Evolutionary conservation across 2,888 invertebrate species (phyloP).

Genomic region (Pediacus dermestoides): DNA sequence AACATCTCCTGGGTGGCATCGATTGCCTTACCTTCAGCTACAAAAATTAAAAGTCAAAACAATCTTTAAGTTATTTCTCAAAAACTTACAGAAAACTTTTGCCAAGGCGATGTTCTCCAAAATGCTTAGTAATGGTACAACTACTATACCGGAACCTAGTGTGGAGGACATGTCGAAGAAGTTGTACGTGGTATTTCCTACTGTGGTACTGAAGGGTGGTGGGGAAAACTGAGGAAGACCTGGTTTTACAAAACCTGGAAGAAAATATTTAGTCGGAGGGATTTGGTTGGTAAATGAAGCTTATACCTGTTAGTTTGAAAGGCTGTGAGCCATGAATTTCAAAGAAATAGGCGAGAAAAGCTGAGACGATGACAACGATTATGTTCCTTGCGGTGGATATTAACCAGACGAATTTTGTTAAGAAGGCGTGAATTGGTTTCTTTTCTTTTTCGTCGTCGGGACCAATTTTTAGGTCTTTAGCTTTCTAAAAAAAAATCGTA

Average conservation of each 20-base stretch:
- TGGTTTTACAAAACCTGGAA: slow-evolving; percentile 64
- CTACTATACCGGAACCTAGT: slow-evolving; percentile 62
- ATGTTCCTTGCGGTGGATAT: slow-evolving; percentile 74
- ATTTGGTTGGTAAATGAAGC: slow-evolving; percentile 2
- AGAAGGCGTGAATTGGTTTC: slow-evolving; percentile 47
- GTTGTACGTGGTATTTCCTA: slow-evolving; percentile 54
- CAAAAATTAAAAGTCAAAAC: slow-evolving; percentile 23
- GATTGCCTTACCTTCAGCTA: slow-evolving; percentile 58
- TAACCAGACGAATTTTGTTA: slow-evolving; percentile 64
- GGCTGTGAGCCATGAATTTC: slow-evolving; percentile 57
- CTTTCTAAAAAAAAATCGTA: slow-evolving; percentile 61
- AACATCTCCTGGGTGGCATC: slow-evolving; percentile 71
- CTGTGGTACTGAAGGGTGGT: slow-evolving; percentile 65
- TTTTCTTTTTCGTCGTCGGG: slow-evolving; percentile 50
- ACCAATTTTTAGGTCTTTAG: slow-evolving; percentile 61
- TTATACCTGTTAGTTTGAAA: slow-evolving; percentile 62
- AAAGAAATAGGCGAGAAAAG: slow-evolving; percentile 63
- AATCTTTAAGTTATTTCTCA: slow-evolving; percentile 6
- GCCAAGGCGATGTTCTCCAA: slow-evolving; percentile 70
- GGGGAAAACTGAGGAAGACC: slow-evolving; percentile 63
- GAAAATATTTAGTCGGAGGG: not conserved
- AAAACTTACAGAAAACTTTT: slow-evolving; percentile 58
- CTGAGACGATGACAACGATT: slow-evolving; percentile 68
- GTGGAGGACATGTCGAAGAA: slow-evolving; percentile 58
- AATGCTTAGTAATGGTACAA: slow-evolving; percentile 65